These are phyloP conservation scores for Epinephelus cyanopodus DNA, from an alignment of 2,113 vertebrate genomes.

Conservation along the genomic window DNA sequence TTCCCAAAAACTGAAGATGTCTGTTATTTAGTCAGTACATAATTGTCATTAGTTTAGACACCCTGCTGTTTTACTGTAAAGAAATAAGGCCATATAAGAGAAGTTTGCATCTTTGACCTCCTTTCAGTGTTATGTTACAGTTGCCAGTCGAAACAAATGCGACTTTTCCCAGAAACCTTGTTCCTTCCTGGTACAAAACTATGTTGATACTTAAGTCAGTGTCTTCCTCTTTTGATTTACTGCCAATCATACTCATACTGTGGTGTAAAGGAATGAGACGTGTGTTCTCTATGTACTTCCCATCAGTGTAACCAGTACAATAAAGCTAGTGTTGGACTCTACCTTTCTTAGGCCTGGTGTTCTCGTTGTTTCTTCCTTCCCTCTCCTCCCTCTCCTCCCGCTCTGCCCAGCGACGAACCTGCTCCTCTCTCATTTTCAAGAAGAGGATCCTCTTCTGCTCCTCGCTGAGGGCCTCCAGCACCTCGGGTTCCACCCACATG, in stretches of 20 bases:
- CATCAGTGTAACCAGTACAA: constrained; percentile 1
- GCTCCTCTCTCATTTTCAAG: constrained; percentile 88
- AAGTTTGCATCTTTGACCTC: not conserved
- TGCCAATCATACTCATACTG: not conserved
- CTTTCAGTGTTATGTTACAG: not conserved
- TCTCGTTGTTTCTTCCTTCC: constrained; percentile 39
- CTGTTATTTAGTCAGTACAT: not conserved
- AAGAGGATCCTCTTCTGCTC: constrained; percentile 87
- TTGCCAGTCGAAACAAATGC: not conserved
- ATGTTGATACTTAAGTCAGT: not conserved
- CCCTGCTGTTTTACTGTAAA: not conserved
- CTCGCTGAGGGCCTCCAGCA: constrained; percentile 85
- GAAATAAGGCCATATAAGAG: not conserved
- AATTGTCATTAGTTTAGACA: not conserved
- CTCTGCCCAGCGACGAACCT: constrained; percentile 86
- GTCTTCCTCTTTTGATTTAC: not conserved
- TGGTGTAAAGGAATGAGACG: not conserved
- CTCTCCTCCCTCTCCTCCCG: constrained; percentile 77
- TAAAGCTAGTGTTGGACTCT: constrained; percentile 6
- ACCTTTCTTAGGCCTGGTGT: constrained; percentile 78
- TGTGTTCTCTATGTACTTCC: not conserved
- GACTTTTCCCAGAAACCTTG: constrained; percentile 11
- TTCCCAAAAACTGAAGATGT: not conserved
- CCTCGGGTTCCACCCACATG: constrained; percentile 87
- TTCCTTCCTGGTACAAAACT: constrained; percentile 13